Conservation (phyloP, 1,140 invertebrate species). For the Rhagoletis zephyria region DNA sequence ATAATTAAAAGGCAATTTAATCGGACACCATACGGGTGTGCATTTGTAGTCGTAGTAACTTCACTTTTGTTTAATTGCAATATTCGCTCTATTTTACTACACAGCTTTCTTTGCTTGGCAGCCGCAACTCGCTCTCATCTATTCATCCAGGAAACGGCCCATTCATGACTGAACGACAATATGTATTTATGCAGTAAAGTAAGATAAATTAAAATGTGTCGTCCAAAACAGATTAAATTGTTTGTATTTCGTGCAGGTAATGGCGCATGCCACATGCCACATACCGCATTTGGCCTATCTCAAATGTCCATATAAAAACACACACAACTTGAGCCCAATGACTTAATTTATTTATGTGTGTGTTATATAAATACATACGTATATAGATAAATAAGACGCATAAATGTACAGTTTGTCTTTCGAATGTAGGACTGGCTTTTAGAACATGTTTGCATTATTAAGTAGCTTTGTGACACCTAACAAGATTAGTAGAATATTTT, state of each 20-base stretch:
- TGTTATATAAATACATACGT: background rate
- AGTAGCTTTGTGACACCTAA: background rate
- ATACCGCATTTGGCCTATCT: background rate
- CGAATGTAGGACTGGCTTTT: background rate
- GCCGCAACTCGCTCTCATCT: background rate
- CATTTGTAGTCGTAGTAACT: background rate
- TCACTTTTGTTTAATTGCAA: background rate
- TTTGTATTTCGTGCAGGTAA: background rate
- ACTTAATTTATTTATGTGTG: background rate
- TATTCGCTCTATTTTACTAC: background rate
- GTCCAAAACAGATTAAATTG: constrained; percentile 8
- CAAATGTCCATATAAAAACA: background rate
- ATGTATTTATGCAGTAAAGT: background rate
- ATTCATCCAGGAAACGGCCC: background rate
- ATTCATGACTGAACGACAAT: background rate
- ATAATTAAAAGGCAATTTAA: constrained; percentile 24
- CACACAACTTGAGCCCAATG: background rate
- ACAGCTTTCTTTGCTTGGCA: background rate
- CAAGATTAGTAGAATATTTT: constrained; percentile 22
- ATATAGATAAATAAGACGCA: background rate
- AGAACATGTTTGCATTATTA: background rate
- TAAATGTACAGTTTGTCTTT: too few relatives aligned
- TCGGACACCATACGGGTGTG: background rate
- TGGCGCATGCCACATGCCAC: constrained; percentile 15
- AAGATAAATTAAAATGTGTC: constrained; percentile 17